These are phyloP conservation scores for Corythaixoides concolor DNA, from an alignment of 2,113 vertebrate species.

Conservation along the genomic window DNA sequence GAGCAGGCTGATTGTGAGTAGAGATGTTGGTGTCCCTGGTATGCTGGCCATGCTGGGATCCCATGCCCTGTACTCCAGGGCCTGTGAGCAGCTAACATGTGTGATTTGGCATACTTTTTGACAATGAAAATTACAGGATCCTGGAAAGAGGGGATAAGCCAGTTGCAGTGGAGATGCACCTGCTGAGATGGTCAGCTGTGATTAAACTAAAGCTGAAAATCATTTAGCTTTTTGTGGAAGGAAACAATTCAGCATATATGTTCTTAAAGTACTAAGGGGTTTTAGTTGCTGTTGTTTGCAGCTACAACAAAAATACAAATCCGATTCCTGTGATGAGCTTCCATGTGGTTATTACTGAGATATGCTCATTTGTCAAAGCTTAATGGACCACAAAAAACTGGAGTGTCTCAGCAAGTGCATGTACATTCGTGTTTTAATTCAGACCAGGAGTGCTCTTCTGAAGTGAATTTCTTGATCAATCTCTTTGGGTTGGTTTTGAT, in stretches of 20 bases:
- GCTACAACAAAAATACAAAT: neutral
- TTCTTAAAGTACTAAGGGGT: neutral
- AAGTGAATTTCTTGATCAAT: neutral
- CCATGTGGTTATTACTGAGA: neutral
- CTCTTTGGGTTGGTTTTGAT: neutral
- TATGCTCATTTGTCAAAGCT: neutral
- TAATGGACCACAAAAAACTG: neutral
- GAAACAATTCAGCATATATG: neutral
- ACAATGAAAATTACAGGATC: neutral
- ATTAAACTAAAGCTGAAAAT: neutral
- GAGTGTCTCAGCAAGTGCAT: neutral
- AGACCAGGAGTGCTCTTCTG: neutral
- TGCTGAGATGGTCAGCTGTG: neutral
- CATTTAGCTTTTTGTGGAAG: neutral
- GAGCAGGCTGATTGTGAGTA: neutral
- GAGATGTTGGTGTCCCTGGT: neutral
- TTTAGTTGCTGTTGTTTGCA: neutral
- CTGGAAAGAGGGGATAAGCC: neutral
- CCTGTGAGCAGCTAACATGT: neutral
- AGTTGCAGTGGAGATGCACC: neutral
- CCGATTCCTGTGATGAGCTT: neutral
- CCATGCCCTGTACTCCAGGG: neutral
- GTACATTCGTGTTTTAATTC: neutral
- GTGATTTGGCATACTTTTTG: neutral
- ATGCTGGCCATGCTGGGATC: rapidly evolving